Evolutionary conservation across 2,797 vertebrate genomes (phyloP), one percentile per base, ranked within the genome.

Genomic region (Spheniscus humboldti): DNA sequence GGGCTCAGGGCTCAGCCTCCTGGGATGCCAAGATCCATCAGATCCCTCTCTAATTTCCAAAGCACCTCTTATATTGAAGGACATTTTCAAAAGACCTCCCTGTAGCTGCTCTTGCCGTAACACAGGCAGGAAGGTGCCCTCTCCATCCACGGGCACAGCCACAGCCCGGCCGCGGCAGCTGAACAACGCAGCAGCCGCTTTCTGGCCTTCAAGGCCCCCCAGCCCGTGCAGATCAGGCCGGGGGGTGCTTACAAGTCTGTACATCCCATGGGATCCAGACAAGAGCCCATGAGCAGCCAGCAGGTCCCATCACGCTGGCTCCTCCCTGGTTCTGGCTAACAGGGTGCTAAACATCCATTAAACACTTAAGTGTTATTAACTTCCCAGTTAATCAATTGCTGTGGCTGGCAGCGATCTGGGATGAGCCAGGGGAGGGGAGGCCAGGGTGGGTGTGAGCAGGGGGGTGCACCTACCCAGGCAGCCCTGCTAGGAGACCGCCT

Each of bases 301-400:
- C 19, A 72, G 41, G 67, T 92, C 74, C 55, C 82, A 92, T 43
- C 78, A 24, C 0, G 0, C 22, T 59, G 47, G 45, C 59, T 95
- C 48, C 55, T 92, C 76, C 71, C 76, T 41, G 53, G 45, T 75
- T 12, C 0, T 14, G 66, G 72, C 76, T 75, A 79, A 24, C 84
- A 60, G 7, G 3, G 27, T 43, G 37, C 63, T 80, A 84, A 91
- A 74, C 39, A 87, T 18, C 77, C 92, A 90, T 71, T 88, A 90
- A 97, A 91, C 67, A 77, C 48, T 94, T 79, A 92, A 85, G 75
- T 47, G 68, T 63, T 82, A 86, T 74, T 94, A 94, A 90, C 78
- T 77, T 71, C 63, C 50, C 18, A 0, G 59, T 27, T 93, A 94
- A 96, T 93, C 87, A 94, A 94, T 85, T 25, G 4, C 80, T 30